Base-by-base conservation (phyloP, 2,888 invertebrate genomes). In the Neoitamus cyanurus region DNA sequence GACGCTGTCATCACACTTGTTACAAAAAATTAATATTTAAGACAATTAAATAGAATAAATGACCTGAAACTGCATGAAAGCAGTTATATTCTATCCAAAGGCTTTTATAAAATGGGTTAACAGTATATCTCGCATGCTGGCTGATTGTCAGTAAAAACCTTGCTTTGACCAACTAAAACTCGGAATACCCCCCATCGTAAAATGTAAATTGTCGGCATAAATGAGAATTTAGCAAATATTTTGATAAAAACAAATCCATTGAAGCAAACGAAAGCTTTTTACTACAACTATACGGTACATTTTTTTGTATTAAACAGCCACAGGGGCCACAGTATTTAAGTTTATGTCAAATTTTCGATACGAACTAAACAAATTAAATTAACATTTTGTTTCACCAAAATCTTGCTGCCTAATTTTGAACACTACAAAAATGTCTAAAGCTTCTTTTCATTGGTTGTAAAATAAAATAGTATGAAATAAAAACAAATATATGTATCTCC, bases 391-490 rank as follows among this genome's bases (percentile, higher is more conserved):
- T 46, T 46, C 42, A 46, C 42, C 7, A 25, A 15, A 25, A 9
- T 58, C 20, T 20, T 58, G 7, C 7, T 58, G 0, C 3, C 9
- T 1, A 58, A 7, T 58, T 58, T 58, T 25, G 58, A 58, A 58
- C 58, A 58, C 9, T 58, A 58, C 58, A 58, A 58, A 58, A 70
- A 70, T 70, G 31, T 70, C 70, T 70, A 70, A 70, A 70, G 70
- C 70, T 70, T 31, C 15, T 15, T 30, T 70, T 70, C 7, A n/a
- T 70, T 70, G 30, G 70, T 34, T 70, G n/a, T 0, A 70, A 15
- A 70, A 70, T 5, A n/a, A 31, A n/a, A 3, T 42, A 31, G 9
- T 9, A 58, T 7, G 70, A 70, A 70, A 31, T 1, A 70, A 34
- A 70, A 31, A 70, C n/a, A 31, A 70, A 31, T 28, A n/a, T n/a